Conservation (phyloP, 2,888 invertebrate species). For the Heteromurus nitidus region DNA sequence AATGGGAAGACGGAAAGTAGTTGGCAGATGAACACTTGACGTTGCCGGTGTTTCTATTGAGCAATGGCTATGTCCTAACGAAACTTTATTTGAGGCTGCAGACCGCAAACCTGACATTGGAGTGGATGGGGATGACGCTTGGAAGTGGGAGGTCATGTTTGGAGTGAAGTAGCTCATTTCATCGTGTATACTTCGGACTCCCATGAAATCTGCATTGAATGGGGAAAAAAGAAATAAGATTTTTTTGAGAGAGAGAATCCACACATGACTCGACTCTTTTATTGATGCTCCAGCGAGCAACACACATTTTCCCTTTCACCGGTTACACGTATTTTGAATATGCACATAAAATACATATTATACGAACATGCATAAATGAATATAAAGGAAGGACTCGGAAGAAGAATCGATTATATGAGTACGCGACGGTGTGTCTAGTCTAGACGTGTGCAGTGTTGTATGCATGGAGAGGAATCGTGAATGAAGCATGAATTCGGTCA, state of each 20-base stretch:
- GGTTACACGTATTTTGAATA: no score
- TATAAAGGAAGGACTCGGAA: background rate
- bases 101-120: slow-evolving; percentile 63
- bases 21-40: slow-evolving; percentile 59
- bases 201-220: slow-evolving; percentile 72
- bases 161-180: slow-evolving; percentile 69
- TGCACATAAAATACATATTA: no score
- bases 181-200: slow-evolving; percentile 68
- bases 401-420: background rate
- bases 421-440: background rate
- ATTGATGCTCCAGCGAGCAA: no score
- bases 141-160: slow-evolving; percentile 63
- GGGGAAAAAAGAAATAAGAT: no score
- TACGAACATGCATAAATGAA: background rate
- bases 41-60: slow-evolving; percentile 61
- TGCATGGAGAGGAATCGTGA: no score
- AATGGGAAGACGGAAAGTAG: slow-evolving; percentile 58
- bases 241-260: no score
- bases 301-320: no score
- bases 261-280: no score
- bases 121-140: slow-evolving; percentile 67
- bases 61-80: slow-evolving; percentile 61
- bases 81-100: slow-evolving; percentile 48
- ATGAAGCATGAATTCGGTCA: no score
- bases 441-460: background rate